Conservation (phyloP, 2,113 vertebrate species). For the Oreochromis aureus region DNA sequence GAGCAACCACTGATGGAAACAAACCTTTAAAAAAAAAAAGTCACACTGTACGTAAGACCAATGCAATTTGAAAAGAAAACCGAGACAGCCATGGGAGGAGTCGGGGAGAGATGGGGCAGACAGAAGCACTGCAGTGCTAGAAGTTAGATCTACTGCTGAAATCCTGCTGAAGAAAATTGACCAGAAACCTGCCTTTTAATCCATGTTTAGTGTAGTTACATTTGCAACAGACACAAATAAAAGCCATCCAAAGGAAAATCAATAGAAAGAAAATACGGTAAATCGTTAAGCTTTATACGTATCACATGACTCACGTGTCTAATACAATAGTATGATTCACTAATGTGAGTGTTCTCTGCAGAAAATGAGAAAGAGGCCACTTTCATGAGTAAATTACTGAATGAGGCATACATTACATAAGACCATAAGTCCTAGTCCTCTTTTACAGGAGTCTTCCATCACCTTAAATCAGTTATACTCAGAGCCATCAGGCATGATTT, state of each 20-base stretch:
- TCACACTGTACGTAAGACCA: not conserved
- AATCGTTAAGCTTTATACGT: not conserved
- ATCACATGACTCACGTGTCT: not conserved
- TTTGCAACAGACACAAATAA: not conserved
- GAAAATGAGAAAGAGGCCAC: not conserved
- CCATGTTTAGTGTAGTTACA: not conserved
- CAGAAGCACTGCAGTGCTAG: not conserved
- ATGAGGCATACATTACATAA: not conserved
- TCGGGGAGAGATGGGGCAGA: not conserved
- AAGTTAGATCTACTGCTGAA: not conserved
- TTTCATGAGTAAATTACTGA: not conserved
- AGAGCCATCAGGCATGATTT: not conserved
- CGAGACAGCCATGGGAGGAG: not conserved
- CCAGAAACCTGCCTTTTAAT: not conserved
- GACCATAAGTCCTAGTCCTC: not conserved
- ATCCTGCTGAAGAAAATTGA: not conserved
- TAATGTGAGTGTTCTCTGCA: not conserved
- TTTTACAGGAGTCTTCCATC: not conserved
- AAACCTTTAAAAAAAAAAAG: not conserved
- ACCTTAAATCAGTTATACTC: not conserved
- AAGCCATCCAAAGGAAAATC: not conserved
- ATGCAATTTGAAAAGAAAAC: not conserved
- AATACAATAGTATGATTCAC: not conserved
- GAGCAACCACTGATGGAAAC: conserved; percentile 9
- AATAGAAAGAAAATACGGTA: not conserved